phyloP scores from a whole-genome alignment of 2,888 invertebrate genomes.

The Chalcosyrphus nemorum region DNA sequence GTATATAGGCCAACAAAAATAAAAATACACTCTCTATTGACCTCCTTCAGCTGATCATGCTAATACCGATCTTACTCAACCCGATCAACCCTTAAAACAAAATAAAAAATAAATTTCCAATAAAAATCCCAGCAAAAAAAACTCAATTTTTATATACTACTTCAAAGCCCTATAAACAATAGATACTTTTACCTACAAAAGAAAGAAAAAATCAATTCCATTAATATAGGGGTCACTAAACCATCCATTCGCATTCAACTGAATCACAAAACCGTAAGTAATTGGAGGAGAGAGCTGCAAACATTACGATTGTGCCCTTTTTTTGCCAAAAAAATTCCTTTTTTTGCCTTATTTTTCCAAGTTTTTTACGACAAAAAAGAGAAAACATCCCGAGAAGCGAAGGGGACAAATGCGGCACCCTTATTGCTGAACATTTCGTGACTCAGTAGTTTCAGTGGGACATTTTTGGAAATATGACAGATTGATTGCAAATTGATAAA shows the following conservation, averaged over 20 bases:
- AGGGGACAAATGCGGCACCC: slow-evolving; percentile 41
- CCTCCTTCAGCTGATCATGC: too few species aligned
- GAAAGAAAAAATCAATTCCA: slow-evolving; percentile 67
- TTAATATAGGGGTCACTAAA: slow-evolving; percentile 67
- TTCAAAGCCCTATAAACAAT: slow-evolving; percentile 32
- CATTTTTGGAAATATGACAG: slow-evolving; percentile 49
- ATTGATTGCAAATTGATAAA: slow-evolving; percentile 48
- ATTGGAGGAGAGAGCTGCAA: slow-evolving; percentile 79
- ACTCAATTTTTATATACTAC: slow-evolving; percentile 32
- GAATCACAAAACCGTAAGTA: slow-evolving; percentile 78
- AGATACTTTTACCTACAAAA: slow-evolving; percentile 35
- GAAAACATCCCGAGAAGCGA: slow-evolving; percentile 33
- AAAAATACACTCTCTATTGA: too few species aligned
- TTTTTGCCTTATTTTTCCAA: slow-evolving; percentile 74
- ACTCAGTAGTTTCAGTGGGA: slow-evolving; percentile 49
- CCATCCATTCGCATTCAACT: slow-evolving; percentile 60
- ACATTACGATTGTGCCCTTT: slow-evolving; percentile 77
- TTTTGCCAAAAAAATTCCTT: slow-evolving; percentile 76
- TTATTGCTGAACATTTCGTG: slow-evolving; percentile 60
- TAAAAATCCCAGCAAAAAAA: background rate
- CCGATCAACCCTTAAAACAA: background rate
- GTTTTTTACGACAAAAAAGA: slow-evolving; percentile 74
- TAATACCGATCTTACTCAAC: background rate
- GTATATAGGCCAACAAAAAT: too few species aligned
- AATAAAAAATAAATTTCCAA: background rate